Conservation (phyloP, 2,888 invertebrate species). For the Encarsia formosa region DNA sequence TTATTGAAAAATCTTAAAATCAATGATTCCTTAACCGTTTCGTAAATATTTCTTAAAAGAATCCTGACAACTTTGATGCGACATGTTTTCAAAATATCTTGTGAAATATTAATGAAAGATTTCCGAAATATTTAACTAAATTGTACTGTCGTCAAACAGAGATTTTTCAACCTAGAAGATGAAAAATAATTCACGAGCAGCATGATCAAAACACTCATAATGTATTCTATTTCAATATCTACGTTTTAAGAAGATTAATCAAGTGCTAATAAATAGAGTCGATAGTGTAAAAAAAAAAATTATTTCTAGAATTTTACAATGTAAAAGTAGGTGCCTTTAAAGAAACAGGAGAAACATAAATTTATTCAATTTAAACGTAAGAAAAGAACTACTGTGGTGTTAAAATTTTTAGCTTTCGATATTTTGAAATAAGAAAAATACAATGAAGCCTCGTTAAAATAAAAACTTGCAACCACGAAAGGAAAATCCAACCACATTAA, state of each 20-base stretch:
- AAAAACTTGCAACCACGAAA: too few species aligned
- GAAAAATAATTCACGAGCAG: constrained; percentile 52
- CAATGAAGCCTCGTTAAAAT: too few species aligned
- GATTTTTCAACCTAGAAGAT: constrained; percentile 53
- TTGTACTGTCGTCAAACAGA: constrained; percentile 55
- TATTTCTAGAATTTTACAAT: constrained; percentile 25
- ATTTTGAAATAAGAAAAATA: too few species aligned
- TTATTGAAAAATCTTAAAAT: too few species aligned
- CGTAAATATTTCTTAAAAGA: too few species aligned
- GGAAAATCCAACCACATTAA: too few species aligned
- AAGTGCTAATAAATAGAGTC: constrained; percentile 10
- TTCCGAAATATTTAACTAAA: too few species aligned
- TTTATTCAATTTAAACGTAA: constrained; percentile 9
- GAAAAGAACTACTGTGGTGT: constrained; percentile 11
- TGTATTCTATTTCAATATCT: constrained; percentile 36
- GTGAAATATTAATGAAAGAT: too few species aligned
- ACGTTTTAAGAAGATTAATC: constrained; percentile 5
- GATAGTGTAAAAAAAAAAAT: constrained; percentile 9
- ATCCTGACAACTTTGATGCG: too few species aligned
- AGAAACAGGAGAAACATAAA: constrained; percentile 18
- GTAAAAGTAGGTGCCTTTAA: constrained; percentile 10
- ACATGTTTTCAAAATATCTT: too few species aligned
- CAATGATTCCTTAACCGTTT: too few species aligned
- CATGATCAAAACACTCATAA: constrained; percentile 56
- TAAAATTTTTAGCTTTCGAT: too few species aligned